A percentile compares a stretch with the other conserved stretches of the same genome.
Conservation (phyloP, 1,140 invertebrate species). For the Bilobella aurantiaca region DNA sequence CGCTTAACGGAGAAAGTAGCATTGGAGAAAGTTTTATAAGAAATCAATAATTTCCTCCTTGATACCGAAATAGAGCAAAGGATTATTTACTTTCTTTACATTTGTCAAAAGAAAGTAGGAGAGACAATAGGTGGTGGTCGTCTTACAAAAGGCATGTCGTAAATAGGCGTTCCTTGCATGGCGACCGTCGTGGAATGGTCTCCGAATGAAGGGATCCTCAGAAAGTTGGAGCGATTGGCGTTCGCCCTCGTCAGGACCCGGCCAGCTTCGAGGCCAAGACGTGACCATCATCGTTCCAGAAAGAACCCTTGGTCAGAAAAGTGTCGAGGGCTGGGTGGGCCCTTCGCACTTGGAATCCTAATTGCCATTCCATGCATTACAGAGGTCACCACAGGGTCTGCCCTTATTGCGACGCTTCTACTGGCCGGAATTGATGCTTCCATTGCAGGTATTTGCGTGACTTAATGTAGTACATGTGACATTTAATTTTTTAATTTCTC, state of each 20-base stretch:
- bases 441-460: constrained; percentile 29
- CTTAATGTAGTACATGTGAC: no score
- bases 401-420: constrained; percentile 29
- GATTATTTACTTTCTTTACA: not conserved
- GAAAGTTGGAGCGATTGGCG: constrained; percentile 32
- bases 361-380: constrained; percentile 32
- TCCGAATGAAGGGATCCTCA: constrained; percentile 27
- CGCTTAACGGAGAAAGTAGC: no score
- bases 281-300: not conserved
- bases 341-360: constrained; percentile 28
- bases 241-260: constrained; percentile 31
- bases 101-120: no score
- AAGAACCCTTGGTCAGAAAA: constrained; percentile 28
- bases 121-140: no score
- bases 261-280: not conserved
- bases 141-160: not conserved
- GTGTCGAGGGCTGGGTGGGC: constrained; percentile 27
- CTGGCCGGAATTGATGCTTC: constrained; percentile 27
- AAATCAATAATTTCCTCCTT: not conserved
- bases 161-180: not conserved
- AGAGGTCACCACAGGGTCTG: constrained; percentile 30
- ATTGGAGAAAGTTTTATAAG: not conserved
- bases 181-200: constrained; percentile 19
- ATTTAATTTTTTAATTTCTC: not conserved
- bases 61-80: not conserved